These are phyloP conservation scores for Pseudonaja textilis DNA, from an alignment of 2,113 vertebrate genomes.

Conservation along the genomic window DNA sequence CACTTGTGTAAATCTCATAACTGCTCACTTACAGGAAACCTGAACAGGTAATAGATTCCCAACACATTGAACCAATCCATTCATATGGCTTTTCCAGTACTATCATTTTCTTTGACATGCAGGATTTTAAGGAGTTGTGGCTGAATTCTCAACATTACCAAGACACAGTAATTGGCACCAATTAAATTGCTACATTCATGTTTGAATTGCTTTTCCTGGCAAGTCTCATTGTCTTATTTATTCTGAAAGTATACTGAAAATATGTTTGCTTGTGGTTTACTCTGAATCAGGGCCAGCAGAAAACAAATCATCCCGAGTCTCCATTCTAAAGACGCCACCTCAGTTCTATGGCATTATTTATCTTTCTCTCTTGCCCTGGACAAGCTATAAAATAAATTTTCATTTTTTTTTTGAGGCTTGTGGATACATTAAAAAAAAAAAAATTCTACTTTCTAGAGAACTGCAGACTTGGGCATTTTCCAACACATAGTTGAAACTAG, in stretches of 20 bases:
- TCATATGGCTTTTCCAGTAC: conserved; percentile 2
- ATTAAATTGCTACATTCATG: conserved; percentile 76
- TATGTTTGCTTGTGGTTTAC: conserved; percentile 74
- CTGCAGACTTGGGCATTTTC: conserved; percentile 57
- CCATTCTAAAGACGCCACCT: conserved; percentile 38
- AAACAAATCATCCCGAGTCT: conserved; percentile 49
- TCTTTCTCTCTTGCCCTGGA: conserved; percentile 5
- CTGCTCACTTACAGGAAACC: neutral
- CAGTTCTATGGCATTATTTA: conserved; percentile 10
- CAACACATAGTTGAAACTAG: conserved; percentile 41
- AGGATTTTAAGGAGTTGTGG: conserved; percentile 46
- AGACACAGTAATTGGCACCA: conserved; percentile 69
- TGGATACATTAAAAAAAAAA: accelerated
- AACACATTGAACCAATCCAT: neutral
- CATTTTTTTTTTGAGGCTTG: accelerated
- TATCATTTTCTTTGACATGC: conserved; percentile 34
- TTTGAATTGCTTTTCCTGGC: conserved; percentile 75
- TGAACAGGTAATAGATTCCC: neutral
- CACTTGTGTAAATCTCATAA: neutral
- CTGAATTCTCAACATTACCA: conserved; percentile 69
- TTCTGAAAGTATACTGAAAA: conserved; percentile 72
- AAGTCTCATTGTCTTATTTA: conserved; percentile 75
- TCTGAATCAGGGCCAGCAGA: conserved; percentile 64
- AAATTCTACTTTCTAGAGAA: accelerated
- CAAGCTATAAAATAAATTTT: conserved; percentile 45